Conservation (phyloP, 2,113 vertebrate genomes). For the Eublepharis macularius region DNA sequence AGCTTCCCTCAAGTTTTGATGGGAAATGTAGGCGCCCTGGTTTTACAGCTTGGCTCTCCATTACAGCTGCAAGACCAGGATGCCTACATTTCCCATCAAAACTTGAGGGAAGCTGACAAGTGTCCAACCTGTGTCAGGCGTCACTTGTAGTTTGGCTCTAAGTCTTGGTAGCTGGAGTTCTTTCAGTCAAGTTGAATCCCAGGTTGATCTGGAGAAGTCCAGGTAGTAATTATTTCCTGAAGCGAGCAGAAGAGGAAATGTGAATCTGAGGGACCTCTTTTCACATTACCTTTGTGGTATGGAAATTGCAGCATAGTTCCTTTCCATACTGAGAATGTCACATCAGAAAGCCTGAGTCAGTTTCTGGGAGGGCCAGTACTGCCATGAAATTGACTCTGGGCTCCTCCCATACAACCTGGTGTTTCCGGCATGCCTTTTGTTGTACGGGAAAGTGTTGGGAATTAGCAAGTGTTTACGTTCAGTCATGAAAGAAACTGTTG, state of each 20-base stretch:
- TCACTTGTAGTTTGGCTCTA: too few relatives aligned
- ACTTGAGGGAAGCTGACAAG: too few relatives aligned
- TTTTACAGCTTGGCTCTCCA: too few relatives aligned
- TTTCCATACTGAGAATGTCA: background rate
- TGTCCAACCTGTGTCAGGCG: too few relatives aligned
- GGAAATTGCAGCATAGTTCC: background rate
- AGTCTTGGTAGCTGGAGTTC: background rate
- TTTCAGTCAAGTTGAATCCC: background rate
- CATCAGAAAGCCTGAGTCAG: background rate
- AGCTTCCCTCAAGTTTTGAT: too few relatives aligned
- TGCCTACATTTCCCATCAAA: too few relatives aligned
- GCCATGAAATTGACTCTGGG: background rate
- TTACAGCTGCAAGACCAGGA: too few relatives aligned
- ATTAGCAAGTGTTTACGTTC: too few relatives aligned
- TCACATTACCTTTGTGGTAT: background rate
- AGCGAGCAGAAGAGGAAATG: background rate
- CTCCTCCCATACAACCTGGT: background rate
- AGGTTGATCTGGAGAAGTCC: too few relatives aligned
- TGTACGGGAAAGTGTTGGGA: background rate
- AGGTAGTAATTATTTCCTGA: background rate
- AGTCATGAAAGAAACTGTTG: too few relatives aligned
- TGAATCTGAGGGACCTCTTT: too few relatives aligned
- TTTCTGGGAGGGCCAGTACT: conserved; percentile 16
- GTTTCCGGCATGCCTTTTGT: background rate
- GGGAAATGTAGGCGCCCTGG: too few relatives aligned